A percentile compares a stretch with the other conserved stretches of the same genome.
Conservation (phyloP, 1,140 invertebrate genomes). For the Aethina tumida region DNA sequence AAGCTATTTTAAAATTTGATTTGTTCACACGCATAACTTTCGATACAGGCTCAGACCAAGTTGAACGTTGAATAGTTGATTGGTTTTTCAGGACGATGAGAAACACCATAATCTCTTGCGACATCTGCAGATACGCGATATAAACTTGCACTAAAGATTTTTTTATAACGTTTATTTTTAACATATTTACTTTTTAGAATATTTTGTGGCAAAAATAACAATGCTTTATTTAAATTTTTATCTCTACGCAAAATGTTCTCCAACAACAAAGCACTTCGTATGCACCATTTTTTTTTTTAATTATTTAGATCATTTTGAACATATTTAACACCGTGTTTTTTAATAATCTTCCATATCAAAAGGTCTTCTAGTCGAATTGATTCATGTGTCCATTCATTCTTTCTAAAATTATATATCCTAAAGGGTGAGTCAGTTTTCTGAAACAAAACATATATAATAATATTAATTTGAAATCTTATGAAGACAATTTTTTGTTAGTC, state of each 20-base stretch:
- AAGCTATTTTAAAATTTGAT: too few species aligned
- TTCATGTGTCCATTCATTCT: slow-evolving; percentile 4
- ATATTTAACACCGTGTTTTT: slow-evolving; percentile 11
- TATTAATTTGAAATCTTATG: neutral
- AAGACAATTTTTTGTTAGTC: neutral
- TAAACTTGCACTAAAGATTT: too few species aligned
- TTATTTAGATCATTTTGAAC: slow-evolving; percentile 12
- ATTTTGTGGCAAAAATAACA: too few species aligned
- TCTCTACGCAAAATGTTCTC: slow-evolving; percentile 4
- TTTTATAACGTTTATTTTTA: too few species aligned
- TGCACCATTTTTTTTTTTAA: slow-evolving; percentile 11
- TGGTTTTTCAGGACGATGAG: too few species aligned
- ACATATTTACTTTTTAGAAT: too few species aligned
- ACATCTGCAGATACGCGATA: too few species aligned
- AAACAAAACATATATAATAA: slow-evolving; percentile 5
- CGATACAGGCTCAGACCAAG: too few species aligned
- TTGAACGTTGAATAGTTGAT: too few species aligned
- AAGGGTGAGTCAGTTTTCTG: slow-evolving; percentile 11
- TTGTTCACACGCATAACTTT: too few species aligned
- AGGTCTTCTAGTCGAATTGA: slow-evolving; percentile 11
- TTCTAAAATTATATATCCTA: slow-evolving; percentile 9
- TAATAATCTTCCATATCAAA: slow-evolving; percentile 17
- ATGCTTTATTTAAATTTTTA: too few species aligned
- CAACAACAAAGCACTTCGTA: slow-evolving; percentile 16
- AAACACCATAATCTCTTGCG: too few species aligned